Base-by-base conservation (phyloP, 2,113 vertebrate genomes). In the Macquaria australasica region DNA sequence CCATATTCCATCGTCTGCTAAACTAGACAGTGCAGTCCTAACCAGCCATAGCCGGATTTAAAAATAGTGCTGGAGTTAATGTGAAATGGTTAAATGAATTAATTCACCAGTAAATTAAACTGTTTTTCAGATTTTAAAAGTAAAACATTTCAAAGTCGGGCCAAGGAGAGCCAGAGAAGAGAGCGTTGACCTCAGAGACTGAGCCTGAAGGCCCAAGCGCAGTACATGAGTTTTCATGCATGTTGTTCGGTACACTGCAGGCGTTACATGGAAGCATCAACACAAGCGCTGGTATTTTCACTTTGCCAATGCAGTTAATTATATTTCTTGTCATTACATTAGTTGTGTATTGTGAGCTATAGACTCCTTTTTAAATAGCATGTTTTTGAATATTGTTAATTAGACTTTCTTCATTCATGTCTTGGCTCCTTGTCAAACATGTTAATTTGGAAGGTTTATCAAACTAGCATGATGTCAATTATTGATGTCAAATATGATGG, bases 1-100 rank as follows among this genome's bases (percentile, higher is more conserved):
- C 87, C 87, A 89, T 74, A 83, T 79, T 93, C 83, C 82, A 72
- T 89, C 83, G 86, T 84, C 87, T 56, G 79, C 83, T 87, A 81
- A 90, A 85, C 84, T 62, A 81, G 75, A 80, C 88, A 60, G 72
- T 74, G 77, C 68, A 53, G 37, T 73, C 71, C 68, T 80, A 79
- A 83, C 84, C 70, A 85, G 72, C 56, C 81, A 48, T 37, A 45
- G 73, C 74, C 58, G 15, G 21, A 45, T 87, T 69, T 73, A 87
- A 88, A 89, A 87, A 83, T 83, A 80, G 69, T 6, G 6, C 39
- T 18, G 23, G n/a, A 76, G 55, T 72, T 85, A 59, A 77, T 86
- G 73, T 77, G 51, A 88, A 34, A 60, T 39, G 34, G 43, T 79
- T 81, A 66, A 56, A 79, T 59, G 5, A 72, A 73, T 79, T 55